Evolutionary conservation across 2,113 vertebrate species (phyloP).

Genomic region (Paralichthys olivaceus): DNA sequence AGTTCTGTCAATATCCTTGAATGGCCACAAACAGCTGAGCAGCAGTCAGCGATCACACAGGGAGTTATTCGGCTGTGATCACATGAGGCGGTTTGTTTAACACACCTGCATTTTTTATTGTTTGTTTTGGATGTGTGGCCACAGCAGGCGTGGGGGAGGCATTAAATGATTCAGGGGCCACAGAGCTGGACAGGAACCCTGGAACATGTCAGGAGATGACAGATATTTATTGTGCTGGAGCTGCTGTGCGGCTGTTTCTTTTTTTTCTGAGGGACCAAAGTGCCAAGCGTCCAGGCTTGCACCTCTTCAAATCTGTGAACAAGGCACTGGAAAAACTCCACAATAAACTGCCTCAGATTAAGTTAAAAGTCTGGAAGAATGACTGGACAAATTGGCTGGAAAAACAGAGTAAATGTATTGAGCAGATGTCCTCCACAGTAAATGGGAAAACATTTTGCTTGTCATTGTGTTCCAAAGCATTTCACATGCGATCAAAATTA

Average conservation of each 20-base stretch:
- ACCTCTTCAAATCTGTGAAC: too few relatives aligned
- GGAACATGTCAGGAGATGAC: constrained; percentile 29
- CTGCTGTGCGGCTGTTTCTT: background rate
- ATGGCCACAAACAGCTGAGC: constrained; percentile 15
- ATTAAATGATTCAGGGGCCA: constrained; percentile 44
- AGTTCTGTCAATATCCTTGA: constrained; percentile 25
- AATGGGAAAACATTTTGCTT: background rate
- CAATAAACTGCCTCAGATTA: background rate
- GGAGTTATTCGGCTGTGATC: constrained; percentile 20
- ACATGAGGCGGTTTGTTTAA: constrained; percentile 36
- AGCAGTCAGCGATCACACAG: background rate
- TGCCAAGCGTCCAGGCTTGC: background rate
- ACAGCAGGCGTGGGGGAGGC: background rate
- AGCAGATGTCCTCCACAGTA: background rate
- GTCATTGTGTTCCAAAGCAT: background rate
- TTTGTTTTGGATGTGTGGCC: constrained; percentile 49
- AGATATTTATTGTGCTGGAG: constrained; percentile 16
- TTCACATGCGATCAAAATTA: background rate
- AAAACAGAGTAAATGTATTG: background rate
- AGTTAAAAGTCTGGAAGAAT: background rate
- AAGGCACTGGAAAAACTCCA: too few relatives aligned
- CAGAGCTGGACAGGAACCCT: constrained; percentile 32
- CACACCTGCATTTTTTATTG: constrained; percentile 55
- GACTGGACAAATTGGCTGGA: background rate
- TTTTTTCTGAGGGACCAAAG: background rate